phyloP scores from a whole-genome alignment of 2,888 invertebrate genomes.

The Panorpa germanica region DNA sequence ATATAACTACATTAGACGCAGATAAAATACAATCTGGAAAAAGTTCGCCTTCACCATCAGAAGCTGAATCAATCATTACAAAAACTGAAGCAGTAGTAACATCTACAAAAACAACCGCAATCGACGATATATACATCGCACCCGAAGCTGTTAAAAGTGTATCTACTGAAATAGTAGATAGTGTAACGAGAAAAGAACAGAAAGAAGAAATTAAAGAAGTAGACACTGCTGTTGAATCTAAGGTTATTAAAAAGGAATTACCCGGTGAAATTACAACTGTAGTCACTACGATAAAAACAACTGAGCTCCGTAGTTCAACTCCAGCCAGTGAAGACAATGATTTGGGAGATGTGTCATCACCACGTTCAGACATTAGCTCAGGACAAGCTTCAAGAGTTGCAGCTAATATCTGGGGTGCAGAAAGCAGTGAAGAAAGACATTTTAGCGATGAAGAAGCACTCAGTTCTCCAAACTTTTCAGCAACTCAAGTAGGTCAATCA shows the following conservation, averaged over 20 bases:
- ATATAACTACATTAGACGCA: no score
- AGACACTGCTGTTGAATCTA: constrained; percentile 21
- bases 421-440: constrained; percentile 28
- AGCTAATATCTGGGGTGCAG: constrained; percentile 31
- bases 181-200: constrained; percentile 24
- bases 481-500: constrained; percentile 44
- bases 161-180: no score
- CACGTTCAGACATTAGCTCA: constrained; percentile 42
- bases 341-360: constrained; percentile 30
- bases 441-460: constrained; percentile 49
- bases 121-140: constrained; percentile 25
- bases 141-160: constrained; percentile 31
- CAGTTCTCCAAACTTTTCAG: constrained; percentile 45
- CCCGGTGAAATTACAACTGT: constrained; percentile 21
- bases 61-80: constrained; percentile 20
- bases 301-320: constrained; percentile 36
- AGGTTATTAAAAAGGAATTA: constrained; percentile 6
- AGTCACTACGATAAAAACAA: constrained; percentile 32
- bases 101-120: constrained; percentile 21
- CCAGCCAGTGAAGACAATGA: constrained; percentile 45
- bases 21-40: constrained; percentile 17
- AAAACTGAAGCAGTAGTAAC: constrained; percentile 12
- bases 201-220: constrained; percentile 26
- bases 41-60: constrained; percentile 16
- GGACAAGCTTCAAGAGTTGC: constrained; percentile 33